A percentile compares a stretch with the other conserved stretches of the same genome.
Evolutionary conservation across 1,140 invertebrate species (phyloP).

Genomic region (Hirudo medicinalis): DNA sequence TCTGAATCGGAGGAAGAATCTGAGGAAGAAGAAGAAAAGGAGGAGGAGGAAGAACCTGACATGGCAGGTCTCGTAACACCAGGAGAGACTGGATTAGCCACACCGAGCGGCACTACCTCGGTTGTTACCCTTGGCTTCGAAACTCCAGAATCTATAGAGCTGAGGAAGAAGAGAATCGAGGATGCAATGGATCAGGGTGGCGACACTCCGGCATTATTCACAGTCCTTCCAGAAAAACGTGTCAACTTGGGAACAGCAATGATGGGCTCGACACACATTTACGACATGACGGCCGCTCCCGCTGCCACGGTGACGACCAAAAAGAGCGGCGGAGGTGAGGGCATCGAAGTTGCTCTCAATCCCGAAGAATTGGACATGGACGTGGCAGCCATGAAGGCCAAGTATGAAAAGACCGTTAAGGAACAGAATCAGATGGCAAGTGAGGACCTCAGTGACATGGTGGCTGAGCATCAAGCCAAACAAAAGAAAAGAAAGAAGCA

Average conservation of each 20-base stretch:
- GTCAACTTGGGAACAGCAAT: conserved; percentile 78
- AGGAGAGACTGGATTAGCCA: conserved; percentile 55
- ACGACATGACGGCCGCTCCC: conserved; percentile 62
- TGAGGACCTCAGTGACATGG: conserved; percentile 95
- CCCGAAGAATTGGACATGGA: conserved; percentile 88
- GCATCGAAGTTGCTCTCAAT: conserved; percentile 83
- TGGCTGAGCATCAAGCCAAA: conserved; percentile 88
- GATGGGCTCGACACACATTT: conserved; percentile 86
- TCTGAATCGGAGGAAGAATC: conserved; percentile 62
- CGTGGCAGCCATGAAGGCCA: conserved; percentile 83
- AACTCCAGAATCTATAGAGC: conserved; percentile 93
- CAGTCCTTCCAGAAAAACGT: conserved; percentile 77
- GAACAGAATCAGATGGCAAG: conserved; percentile 74
- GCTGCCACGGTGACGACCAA: conserved; percentile 27
- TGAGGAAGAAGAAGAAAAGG: conserved; percentile 52
- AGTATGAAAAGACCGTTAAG: conserved; percentile 88
- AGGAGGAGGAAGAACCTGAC: conserved; percentile 44
- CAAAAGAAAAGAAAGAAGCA: conserved; percentile 24
- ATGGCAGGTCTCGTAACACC: conserved; percentile 48
- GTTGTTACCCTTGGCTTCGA: conserved; percentile 79
- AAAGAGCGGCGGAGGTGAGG: conserved; percentile 30
- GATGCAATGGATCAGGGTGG: conserved; percentile 76
- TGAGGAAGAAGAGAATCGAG: conserved; percentile 91
- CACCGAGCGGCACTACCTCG: conserved; percentile 85
- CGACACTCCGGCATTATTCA: conserved; percentile 38